A percentile compares a stretch with the other conserved stretches of the same genome.
These are phyloP conservation scores for Bufotes viridis DNA, from an alignment of 2,797 vertebrate genomes.

Conservation along the genomic window DNA sequence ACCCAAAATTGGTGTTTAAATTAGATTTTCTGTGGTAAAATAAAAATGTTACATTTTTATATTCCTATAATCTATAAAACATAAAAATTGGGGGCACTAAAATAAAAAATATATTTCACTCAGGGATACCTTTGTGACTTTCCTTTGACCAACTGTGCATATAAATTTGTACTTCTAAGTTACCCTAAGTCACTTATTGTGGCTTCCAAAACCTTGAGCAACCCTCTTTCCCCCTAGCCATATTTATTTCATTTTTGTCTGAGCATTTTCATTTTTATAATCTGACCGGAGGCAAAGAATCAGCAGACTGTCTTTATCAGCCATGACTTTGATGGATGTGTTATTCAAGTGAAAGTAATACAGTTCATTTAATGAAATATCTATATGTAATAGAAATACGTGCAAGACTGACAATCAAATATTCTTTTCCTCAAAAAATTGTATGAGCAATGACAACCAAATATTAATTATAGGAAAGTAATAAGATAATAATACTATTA, in stretches of 20 bases:
- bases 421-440: background rate
- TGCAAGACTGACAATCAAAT: conserved; percentile 3
- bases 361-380: conserved; percentile 40
- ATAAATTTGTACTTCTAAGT: background rate
- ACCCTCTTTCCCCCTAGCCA: conserved; percentile 2
- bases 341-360: conserved; percentile 36
- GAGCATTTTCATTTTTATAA: conserved; percentile 27
- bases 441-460: background rate
- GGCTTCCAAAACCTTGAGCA: background rate
- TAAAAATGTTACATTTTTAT: no score
- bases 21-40: no score
- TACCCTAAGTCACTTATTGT: background rate
- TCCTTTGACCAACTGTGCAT: background rate
- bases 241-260: conserved; percentile 27
- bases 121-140: no score
- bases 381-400: conserved; percentile 27
- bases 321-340: conserved; percentile 47
- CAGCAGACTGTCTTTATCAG: conserved; percentile 45
- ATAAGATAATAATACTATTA: background rate
- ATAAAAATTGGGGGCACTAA: no score
- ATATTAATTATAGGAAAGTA: background rate
- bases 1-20: no score
- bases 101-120: no score
- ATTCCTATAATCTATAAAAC: no score
- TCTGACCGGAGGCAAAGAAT: conserved; percentile 42